A percentile compares a stretch with the other conserved stretches of the same genome.
These are phyloP conservation scores for Panagrolaimus sp. DNA, from an alignment of 1,140 invertebrate genomes.

Conservation along the genomic window DNA sequence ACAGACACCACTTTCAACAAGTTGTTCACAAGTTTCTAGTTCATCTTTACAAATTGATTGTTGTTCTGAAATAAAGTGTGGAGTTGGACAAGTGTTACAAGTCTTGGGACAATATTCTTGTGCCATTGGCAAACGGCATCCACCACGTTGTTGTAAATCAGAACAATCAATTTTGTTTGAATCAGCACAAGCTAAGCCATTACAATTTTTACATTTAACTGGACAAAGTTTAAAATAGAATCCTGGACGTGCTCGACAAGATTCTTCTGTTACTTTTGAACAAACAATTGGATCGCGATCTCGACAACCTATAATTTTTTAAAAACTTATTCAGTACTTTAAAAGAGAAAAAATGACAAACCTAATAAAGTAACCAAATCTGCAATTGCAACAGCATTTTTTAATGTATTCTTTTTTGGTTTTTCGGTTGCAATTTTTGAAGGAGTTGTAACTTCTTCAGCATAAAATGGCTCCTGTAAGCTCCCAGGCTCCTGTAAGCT, in stretches of 20 bases:
- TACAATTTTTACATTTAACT: conserved; percentile 28
- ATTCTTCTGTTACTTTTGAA: conserved; percentile 22
- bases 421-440: not conserved
- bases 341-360: not conserved
- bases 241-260: conserved; percentile 26
- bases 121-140: conserved; percentile 26
- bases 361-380: conserved; percentile 12
- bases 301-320: conserved; percentile 22
- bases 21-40: conserved; percentile 31
- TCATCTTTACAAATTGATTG: conserved; percentile 27
- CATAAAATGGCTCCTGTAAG: not conserved
- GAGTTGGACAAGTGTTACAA: conserved; percentile 23
- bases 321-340: not conserved
- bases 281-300: conserved; percentile 24
- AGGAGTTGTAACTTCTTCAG: not conserved
- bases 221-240: conserved; percentile 34
- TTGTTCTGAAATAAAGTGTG: conserved; percentile 19
- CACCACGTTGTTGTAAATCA: conserved; percentile 21
- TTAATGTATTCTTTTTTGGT: conserved; percentile 4
- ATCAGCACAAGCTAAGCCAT: conserved; percentile 25
- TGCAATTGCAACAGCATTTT: not conserved
- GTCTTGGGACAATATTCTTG: conserved; percentile 33
- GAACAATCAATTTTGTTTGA: conserved; percentile 34
- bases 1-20: conserved; percentile 30
- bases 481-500: too few relatives aligned